phyloP scores from a whole-genome alignment of 1,140 invertebrate species.

The Drosophila willistoni region DNA sequence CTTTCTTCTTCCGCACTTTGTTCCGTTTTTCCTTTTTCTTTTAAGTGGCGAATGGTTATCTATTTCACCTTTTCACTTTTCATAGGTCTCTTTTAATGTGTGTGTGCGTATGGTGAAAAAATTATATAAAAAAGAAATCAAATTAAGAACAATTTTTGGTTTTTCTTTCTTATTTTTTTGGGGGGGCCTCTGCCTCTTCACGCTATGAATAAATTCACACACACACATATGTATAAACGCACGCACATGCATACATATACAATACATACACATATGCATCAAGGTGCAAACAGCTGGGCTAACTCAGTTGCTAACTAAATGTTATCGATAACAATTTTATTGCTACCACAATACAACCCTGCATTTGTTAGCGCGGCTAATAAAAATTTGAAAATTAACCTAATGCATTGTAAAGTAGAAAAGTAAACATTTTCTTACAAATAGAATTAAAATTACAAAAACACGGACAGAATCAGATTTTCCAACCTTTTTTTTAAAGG shows the following conservation, averaged over 20 bases:
- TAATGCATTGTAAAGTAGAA: neutral
- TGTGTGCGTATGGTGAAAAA: conserved; percentile 15
- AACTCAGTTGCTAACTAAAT: conserved; percentile 22
- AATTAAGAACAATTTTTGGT: conserved; percentile 32
- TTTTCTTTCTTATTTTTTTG: conserved; percentile 44
- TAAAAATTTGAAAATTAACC: neutral
- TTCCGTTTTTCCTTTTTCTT: conserved; percentile 19
- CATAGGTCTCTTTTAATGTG: conserved; percentile 19
- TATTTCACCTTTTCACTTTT: conserved; percentile 18
- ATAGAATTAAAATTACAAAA: too few species aligned
- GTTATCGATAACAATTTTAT: conserved; percentile 14
- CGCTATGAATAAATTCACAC: conserved; percentile 67
- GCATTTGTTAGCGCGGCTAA: neutral
- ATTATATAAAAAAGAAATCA: conserved; percentile 44
- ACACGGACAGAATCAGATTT: too few species aligned
- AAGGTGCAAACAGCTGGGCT: conserved; percentile 53
- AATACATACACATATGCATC: conserved; percentile 18
- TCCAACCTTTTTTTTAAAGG: too few species aligned
- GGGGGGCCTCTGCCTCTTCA: conserved; percentile 34
- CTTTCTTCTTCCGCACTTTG: conserved; percentile 34
- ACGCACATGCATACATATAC: conserved; percentile 36
- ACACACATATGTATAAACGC: conserved; percentile 34
- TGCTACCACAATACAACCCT: neutral
- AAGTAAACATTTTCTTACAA: neutral
- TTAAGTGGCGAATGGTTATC: conserved; percentile 31